phyloP scores from a whole-genome alignment of 2,888 invertebrate genomes.

The Gonocerus acuteangulatus region DNA sequence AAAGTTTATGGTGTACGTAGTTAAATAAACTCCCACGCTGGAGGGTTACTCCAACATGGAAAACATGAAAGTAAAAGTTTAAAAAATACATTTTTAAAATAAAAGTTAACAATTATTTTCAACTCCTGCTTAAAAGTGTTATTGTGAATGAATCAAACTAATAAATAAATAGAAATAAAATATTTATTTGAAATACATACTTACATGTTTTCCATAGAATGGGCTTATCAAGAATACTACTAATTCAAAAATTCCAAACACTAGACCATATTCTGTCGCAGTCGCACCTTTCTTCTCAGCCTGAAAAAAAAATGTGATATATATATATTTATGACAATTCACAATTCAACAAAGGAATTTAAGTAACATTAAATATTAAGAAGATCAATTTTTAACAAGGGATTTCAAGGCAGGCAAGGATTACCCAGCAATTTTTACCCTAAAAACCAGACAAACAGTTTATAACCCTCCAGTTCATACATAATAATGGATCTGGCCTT shows the following conservation, averaged over 20 bases:
- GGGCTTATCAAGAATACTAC: slow-evolving; percentile 76
- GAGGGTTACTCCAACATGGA: too few relatives aligned
- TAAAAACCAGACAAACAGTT: background rate
- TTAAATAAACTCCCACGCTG: too few relatives aligned
- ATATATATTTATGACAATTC: background rate
- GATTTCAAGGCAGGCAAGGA: background rate
- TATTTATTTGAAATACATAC: slow-evolving; percentile 39
- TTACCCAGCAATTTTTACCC: background rate
- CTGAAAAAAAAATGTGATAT: slow-evolving; percentile 48
- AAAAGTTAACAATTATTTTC: too few relatives aligned
- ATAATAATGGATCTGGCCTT: too few relatives aligned
- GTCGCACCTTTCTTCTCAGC: slow-evolving; percentile 73
- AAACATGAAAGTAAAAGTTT: too few relatives aligned
- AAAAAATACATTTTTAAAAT: too few relatives aligned
- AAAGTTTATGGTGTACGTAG: too few relatives aligned
- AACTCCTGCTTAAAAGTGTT: too few relatives aligned
- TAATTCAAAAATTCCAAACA: slow-evolving; percentile 79
- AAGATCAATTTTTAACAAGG: background rate
- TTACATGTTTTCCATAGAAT: slow-evolving; percentile 66
- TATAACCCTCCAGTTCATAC: too few relatives aligned
- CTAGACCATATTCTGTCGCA: slow-evolving; percentile 75
- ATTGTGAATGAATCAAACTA: background rate
- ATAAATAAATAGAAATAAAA: background rate
- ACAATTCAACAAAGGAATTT: background rate
- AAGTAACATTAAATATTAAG: background rate